Conservation (phyloP, 2,888 invertebrate genomes). For the Erynnis tages region DNA sequence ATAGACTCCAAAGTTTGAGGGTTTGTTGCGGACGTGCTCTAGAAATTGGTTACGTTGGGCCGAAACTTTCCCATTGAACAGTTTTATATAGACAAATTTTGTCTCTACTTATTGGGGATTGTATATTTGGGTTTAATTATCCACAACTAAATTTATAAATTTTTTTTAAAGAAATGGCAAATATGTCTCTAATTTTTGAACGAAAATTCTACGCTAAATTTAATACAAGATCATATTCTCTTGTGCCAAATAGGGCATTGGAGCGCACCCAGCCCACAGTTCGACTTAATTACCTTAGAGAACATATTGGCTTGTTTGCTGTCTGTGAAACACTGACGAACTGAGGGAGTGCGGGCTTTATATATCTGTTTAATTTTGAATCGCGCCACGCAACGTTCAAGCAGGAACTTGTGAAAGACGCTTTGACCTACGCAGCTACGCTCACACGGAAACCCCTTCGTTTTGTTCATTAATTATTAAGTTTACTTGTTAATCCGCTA, state of each 20-base stretch:
- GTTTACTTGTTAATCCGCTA: constrained; percentile 11
- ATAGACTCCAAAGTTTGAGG: constrained; percentile 18
- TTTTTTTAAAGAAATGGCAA: too few species aligned
- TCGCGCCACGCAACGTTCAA: constrained; percentile 30
- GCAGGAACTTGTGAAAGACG: constrained; percentile 38
- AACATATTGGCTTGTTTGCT: constrained; percentile 37
- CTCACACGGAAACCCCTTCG: constrained; percentile 35
- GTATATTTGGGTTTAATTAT: neutral
- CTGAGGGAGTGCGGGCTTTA: constrained; percentile 33
- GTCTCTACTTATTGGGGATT: neutral
- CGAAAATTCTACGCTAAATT: too few species aligned
- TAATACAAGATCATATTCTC: too few species aligned
- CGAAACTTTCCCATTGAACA: constrained; percentile 8
- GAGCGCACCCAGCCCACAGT: neutral
- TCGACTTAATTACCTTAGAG: constrained; percentile 34
- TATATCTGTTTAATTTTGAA: constrained; percentile 36
- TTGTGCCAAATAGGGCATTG: neutral
- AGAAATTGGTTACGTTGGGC: constrained; percentile 19
- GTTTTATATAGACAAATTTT: constrained; percentile 18
- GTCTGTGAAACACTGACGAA: constrained; percentile 36
- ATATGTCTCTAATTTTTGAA: too few species aligned
- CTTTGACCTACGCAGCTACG: constrained; percentile 38
- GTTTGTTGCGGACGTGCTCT: constrained; percentile 11
- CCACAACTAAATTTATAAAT: neutral
- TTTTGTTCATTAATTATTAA: constrained; percentile 25